These are phyloP conservation scores for Cichladusa arquata DNA, from an alignment of 2,113 vertebrate genomes.

Conservation along the genomic window DNA sequence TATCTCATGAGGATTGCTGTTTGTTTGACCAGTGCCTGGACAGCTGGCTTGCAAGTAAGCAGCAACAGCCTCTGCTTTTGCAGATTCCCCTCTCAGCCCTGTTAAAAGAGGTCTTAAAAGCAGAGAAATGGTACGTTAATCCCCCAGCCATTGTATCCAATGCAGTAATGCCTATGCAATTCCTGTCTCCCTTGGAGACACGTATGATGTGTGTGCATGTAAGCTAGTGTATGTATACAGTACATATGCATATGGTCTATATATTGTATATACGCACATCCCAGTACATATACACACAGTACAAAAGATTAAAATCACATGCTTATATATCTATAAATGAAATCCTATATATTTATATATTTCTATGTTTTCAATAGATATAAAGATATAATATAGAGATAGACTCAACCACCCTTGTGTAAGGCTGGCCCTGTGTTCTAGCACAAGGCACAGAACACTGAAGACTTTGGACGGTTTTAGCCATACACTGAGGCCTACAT, in stretches of 20 bases:
- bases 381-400: slow-evolving; percentile 78
- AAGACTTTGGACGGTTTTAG: slow-evolving; percentile 48
- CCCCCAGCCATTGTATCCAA: slow-evolving; percentile 56
- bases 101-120: slow-evolving; percentile 48
- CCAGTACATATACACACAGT: slow-evolving; percentile 71
- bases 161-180: slow-evolving; percentile 81
- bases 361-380: slow-evolving; percentile 80
- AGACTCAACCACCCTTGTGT: slow-evolving; percentile 63
- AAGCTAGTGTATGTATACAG: slow-evolving; percentile 70
- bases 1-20: background rate
- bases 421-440: slow-evolving; percentile 55
- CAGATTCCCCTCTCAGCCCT: slow-evolving; percentile 9
- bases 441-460: slow-evolving; percentile 42
- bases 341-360: slow-evolving; percentile 84
- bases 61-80: slow-evolving; percentile 23
- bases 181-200: slow-evolving; percentile 69
- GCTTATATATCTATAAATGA: slow-evolving; percentile 82
- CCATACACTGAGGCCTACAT: slow-evolving; percentile 36
- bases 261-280: slow-evolving; percentile 75
- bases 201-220: slow-evolving; percentile 62
- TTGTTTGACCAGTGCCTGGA: background rate
- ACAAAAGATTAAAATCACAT: slow-evolving; percentile 72
- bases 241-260: slow-evolving; percentile 61
- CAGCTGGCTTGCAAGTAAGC: background rate
- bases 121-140: slow-evolving; percentile 69